Evolutionary conservation across 92 coral and sea anemone genomes (phyloP).

Genomic region (Chrysogorgia sp.): DNA sequence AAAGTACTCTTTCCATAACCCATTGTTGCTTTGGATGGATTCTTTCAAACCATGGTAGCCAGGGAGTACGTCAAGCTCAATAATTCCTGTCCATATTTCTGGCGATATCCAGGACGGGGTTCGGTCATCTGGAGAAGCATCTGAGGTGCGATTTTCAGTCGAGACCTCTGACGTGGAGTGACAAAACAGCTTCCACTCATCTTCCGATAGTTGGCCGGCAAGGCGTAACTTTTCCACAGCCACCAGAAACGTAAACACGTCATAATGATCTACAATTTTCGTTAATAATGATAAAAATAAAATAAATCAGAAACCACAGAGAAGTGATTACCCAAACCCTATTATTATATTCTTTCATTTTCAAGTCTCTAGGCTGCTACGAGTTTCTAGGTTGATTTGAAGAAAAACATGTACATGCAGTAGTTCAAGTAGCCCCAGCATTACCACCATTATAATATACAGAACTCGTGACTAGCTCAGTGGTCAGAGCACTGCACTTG

Average conservation of each 20-base stretch:
- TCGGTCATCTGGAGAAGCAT: constrained; percentile 6
- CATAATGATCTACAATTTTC: constrained; percentile 70
- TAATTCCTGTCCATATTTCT: constrained; percentile 71
- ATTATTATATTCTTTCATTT: too few relatives aligned
- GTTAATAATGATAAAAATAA: too few relatives aligned
- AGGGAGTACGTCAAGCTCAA: constrained; percentile 67
- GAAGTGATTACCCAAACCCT: too few relatives aligned
- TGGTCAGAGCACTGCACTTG: too few relatives aligned
- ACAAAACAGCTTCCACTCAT: constrained; percentile 77
- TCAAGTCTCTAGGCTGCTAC: too few relatives aligned
- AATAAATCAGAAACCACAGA: too few relatives aligned
- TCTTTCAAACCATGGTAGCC: constrained; percentile 65
- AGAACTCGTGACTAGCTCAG: too few relatives aligned
- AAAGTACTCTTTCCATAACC: constrained; percentile 92
- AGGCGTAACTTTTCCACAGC: constrained; percentile 82
- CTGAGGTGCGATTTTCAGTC: constrained; percentile 12
- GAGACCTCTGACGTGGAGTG: constrained; percentile 18
- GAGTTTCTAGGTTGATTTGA: too few relatives aligned
- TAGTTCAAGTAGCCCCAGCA: too few relatives aligned
- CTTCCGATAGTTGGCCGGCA: constrained; percentile 62
- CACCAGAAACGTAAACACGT: constrained; percentile 83
- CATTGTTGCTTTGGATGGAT: constrained; percentile 60
- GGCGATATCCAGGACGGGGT: constrained; percentile 79
- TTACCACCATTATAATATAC: too few relatives aligned
- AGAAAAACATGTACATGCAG: too few relatives aligned